Evolutionary conservation across 2,797 vertebrate species (phyloP).

Genomic region (Naso thynnoides): DNA sequence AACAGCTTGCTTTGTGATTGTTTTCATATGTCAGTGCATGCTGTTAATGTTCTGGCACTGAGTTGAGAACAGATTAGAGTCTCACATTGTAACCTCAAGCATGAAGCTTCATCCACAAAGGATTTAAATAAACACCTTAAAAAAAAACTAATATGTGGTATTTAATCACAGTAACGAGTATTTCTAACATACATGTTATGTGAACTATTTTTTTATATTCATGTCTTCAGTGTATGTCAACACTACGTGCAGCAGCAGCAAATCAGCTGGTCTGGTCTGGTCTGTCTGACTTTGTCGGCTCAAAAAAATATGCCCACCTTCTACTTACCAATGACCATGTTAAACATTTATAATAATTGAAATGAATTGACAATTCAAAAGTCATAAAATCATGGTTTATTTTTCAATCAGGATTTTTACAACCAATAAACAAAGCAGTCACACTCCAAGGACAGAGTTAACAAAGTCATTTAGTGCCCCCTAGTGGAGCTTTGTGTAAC

Average conservation of each 20-base stretch:
- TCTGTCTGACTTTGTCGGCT: no score
- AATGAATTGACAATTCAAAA: not conserved
- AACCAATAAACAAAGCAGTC: not conserved
- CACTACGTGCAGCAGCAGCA: no score
- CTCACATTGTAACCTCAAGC: not conserved
- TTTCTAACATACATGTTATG: not conserved
- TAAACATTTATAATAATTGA: no score
- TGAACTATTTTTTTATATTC: no score
- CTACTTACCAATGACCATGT: no score
- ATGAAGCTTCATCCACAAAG: constrained; percentile 6
- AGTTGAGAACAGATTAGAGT: not conserved
- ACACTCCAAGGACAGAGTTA: not conserved
- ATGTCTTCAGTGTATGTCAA: not conserved
- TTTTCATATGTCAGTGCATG: constrained; percentile 16
- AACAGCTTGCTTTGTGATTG: constrained; percentile 10
- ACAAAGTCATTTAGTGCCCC: not conserved
- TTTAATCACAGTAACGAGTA: constrained; percentile 3
- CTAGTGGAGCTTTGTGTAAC: constrained; percentile 1
- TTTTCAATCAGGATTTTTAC: not conserved
- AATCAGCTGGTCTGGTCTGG: no score
- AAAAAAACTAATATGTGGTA: constrained; percentile 3
- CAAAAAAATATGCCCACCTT: no score
- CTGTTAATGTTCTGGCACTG: not conserved
- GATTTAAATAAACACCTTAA: constrained; percentile 54
- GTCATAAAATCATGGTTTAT: not conserved